Percentiles rank a stretch among this genome's conserved stretches.
phyloP scores from a whole-genome alignment of 2,113 vertebrate genomes.

The Podarcis cretensis region DNA sequence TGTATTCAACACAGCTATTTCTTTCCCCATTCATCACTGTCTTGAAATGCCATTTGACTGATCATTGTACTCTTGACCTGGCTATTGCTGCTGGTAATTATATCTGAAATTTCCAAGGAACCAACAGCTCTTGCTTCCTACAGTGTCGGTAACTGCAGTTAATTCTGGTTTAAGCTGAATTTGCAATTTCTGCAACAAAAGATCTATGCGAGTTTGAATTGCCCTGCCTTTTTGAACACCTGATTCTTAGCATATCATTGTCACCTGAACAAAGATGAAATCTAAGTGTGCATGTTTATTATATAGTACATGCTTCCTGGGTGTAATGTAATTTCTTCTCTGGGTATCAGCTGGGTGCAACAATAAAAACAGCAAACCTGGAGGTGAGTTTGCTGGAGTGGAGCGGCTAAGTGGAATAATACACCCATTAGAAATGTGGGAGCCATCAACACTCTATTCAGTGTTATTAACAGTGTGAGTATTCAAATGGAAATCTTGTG shows the following conservation, averaged over 20 bases:
- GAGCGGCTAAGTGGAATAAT: background rate
- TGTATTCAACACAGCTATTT: background rate
- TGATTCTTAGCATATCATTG: background rate
- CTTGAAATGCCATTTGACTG: background rate
- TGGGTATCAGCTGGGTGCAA: background rate
- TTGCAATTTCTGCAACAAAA: background rate
- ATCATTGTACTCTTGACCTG: background rate
- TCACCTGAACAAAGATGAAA: background rate
- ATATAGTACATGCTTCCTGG: rapidly evolving
- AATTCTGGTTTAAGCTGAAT: background rate
- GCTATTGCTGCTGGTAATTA: background rate
- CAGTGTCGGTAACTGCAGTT: background rate
- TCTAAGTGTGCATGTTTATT: background rate
- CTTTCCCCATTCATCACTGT: background rate
- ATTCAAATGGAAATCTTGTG: conserved; percentile 32
- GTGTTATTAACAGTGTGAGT: background rate
- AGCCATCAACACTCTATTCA: background rate
- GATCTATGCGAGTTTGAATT: background rate
- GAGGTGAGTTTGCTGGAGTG: background rate
- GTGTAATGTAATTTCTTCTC: background rate
- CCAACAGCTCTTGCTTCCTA: background rate
- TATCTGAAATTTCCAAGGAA: conserved; percentile 11
- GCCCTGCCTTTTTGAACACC: background rate
- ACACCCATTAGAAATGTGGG: background rate
- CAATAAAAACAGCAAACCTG: conserved; percentile 19